phyloP scores from a whole-genome alignment of 1,140 invertebrate species.

The Camponotus vicinus region DNA sequence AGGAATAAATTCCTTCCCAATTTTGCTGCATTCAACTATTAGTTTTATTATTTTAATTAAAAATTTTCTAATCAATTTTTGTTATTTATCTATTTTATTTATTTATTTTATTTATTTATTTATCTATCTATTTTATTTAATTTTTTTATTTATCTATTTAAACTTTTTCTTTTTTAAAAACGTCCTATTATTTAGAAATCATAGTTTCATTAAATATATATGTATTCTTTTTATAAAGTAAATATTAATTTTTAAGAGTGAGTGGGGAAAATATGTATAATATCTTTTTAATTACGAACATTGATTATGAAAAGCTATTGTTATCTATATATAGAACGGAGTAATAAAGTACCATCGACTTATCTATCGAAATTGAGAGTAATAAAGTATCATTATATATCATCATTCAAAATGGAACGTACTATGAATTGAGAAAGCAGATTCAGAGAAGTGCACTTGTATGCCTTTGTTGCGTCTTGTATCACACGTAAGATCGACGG shows the following conservation, averaged over 20 bases:
- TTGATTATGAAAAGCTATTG: not conserved
- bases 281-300: not conserved
- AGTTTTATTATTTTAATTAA: not conserved
- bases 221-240: no score
- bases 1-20: not conserved
- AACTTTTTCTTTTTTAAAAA: no score
- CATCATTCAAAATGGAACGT: constrained; percentile 25
- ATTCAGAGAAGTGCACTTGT: constrained; percentile 33
- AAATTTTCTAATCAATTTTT: not conserved
- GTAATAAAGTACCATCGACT: constrained; percentile 47
- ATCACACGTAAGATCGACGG: constrained; percentile 3
- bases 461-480: constrained; percentile 28
- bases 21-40: not conserved
- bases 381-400: not conserved
- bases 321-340: not conserved
- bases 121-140: not conserved
- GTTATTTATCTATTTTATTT: no score
- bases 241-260: no score
- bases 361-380: not conserved
- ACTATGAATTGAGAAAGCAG: constrained; percentile 4
- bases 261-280: not conserved
- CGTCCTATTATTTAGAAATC: no score
- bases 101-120: no score
- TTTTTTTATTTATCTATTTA: not conserved
- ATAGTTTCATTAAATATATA: no score